Conservation (phyloP, 2,113 vertebrate species). For the Rhea americana region DNA sequence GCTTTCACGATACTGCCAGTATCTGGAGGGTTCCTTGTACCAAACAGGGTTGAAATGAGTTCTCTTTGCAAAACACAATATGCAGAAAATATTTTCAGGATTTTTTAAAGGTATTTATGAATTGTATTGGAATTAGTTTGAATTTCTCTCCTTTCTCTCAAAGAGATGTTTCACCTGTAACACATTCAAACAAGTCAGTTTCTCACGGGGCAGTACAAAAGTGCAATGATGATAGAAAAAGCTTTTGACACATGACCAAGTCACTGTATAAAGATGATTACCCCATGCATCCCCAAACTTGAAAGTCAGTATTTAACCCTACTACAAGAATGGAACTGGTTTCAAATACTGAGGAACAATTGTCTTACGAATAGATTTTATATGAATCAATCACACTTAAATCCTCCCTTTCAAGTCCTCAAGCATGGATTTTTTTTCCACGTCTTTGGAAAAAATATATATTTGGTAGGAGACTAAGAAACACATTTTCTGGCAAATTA, state of each 20-base stretch:
- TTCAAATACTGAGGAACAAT: background rate
- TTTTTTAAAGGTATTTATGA: background rate
- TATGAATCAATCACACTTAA: background rate
- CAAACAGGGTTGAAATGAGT: background rate
- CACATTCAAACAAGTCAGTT: background rate
- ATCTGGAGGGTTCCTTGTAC: background rate
- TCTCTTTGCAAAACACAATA: background rate
- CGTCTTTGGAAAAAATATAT: background rate
- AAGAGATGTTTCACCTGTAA: background rate
- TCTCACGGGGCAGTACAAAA: background rate
- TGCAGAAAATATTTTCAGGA: background rate
- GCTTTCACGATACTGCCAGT: background rate
- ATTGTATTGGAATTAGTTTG: background rate
- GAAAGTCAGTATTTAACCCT: background rate
- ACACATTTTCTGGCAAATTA: background rate
- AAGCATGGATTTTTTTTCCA: background rate
- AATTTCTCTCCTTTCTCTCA: background rate
- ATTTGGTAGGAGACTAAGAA: slow-evolving; percentile 9
- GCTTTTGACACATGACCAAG: background rate
- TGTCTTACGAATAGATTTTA: background rate
- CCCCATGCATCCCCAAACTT: background rate
- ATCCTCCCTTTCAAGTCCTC: background rate
- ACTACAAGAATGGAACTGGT: background rate
- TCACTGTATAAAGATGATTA: background rate
- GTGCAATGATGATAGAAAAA: background rate